These are phyloP conservation scores for Fratercula arctica DNA, from an alignment of 2,797 vertebrate species.

Conservation along the genomic window DNA sequence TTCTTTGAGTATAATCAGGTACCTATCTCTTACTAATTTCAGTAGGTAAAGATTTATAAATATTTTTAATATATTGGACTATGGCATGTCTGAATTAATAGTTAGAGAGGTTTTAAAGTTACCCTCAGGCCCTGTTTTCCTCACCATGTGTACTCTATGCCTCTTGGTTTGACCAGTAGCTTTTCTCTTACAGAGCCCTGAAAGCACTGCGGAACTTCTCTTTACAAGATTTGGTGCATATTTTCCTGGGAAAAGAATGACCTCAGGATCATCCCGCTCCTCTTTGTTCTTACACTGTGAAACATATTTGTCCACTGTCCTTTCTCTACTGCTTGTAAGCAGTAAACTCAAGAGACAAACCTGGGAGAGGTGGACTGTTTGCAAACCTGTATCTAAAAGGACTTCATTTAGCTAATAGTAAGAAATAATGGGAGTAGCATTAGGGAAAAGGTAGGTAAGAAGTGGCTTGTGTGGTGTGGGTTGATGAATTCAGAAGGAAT, in stretches of 20 bases:
- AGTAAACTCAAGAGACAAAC: not conserved
- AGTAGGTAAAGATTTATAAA: not conserved
- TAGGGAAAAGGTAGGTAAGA: not conserved
- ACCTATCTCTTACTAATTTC: not conserved
- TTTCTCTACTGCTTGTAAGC: not conserved
- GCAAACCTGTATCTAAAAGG: not conserved
- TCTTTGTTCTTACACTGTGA: not conserved
- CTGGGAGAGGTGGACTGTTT: not conserved
- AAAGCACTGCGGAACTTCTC: not conserved
- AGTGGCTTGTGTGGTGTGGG: not conserved
- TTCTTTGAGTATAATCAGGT: not conserved
- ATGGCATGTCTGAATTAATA: not conserved
- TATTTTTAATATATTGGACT: not conserved
- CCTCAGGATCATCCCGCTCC: not conserved
- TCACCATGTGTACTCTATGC: not conserved
- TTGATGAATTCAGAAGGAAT: constrained; percentile 7
- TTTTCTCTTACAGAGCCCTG: not conserved
- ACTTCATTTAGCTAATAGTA: not conserved
- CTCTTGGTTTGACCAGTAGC: not conserved
- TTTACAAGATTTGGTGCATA: not conserved
- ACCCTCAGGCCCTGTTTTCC: not conserved
- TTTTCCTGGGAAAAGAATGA: not conserved
- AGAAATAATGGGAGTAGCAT: not conserved
- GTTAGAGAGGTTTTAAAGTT: not conserved
- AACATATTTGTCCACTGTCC: not conserved